These are phyloP conservation scores for Epinephelus cyanopodus DNA, from an alignment of 2,113 vertebrate genomes.

Conservation along the genomic window DNA sequence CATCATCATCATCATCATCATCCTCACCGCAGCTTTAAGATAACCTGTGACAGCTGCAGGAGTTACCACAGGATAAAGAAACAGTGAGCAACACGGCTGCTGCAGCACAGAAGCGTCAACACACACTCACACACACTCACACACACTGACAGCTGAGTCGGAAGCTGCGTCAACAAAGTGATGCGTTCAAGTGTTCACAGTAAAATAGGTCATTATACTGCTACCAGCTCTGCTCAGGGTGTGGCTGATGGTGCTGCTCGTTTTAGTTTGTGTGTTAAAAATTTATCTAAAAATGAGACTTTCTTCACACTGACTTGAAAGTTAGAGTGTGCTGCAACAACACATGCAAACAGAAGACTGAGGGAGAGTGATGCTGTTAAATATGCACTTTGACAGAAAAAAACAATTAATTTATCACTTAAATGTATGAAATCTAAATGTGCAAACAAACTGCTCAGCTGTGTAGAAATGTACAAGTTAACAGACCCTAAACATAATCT, in stretches of 20 bases:
- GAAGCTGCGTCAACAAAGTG: slow-evolving; percentile 68
- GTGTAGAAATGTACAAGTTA: no score
- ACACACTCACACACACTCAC: no score
- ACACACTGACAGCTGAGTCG: slow-evolving; percentile 41
- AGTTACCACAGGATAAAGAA: rapidly evolving
- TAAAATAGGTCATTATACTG: not conserved
- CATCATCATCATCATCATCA: no score
- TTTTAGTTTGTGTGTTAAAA: not conserved
- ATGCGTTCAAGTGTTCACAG: slow-evolving; percentile 5
- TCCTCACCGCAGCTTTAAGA: not conserved
- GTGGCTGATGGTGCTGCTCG: slow-evolving; percentile 7
- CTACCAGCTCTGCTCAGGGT: not conserved
- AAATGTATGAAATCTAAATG: no score
- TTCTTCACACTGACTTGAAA: no score
- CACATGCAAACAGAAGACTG: no score
- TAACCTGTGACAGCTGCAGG: not conserved
- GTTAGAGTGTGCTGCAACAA: no score
- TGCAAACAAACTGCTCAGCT: no score
- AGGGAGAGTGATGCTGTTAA: no score
- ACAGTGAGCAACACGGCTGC: not conserved
- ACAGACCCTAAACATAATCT: no score
- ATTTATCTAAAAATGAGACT: not conserved
- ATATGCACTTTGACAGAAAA: no score
- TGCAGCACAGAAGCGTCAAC: not conserved
- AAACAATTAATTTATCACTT: no score